A percentile compares a stretch with the other conserved stretches of the same genome.
Conservation (phyloP, 2,888 invertebrate genomes). For the Lamellibrachia columna region DNA sequence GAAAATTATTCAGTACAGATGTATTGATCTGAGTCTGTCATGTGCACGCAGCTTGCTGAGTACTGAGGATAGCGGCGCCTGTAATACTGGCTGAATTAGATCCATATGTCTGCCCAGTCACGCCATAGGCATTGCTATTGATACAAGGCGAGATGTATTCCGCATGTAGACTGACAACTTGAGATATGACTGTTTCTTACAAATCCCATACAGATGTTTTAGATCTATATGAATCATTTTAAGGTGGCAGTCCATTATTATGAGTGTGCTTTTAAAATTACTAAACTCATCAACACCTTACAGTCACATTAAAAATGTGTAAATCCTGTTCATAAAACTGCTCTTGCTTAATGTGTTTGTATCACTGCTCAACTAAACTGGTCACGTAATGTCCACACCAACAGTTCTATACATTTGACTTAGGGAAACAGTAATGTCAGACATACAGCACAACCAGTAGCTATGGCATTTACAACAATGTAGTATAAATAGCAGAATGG, state of each 20-base stretch:
- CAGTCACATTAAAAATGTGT: not conserved
- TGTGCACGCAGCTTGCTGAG: not conserved
- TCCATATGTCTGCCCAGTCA: not conserved
- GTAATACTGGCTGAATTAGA: not conserved
- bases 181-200: not conserved
- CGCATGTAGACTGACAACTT: not conserved
- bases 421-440: not conserved
- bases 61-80: not conserved
- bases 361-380: not conserved
- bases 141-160: not conserved
- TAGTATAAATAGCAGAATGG: constrained; percentile 10
- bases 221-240: not conserved
- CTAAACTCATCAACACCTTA: not conserved
- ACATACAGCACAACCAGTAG: not conserved
- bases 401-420: not conserved
- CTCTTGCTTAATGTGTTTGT: not conserved
- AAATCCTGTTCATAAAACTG: not conserved
- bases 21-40: not conserved
- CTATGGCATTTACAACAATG: not conserved
- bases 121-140: not conserved
- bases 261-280: not conserved
- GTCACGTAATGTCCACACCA: not conserved
- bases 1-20: not conserved
- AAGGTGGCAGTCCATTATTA: not conserved
- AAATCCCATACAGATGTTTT: not conserved